These are phyloP conservation scores for Artibeus lituratus DNA, from an alignment of 2,797 vertebrate genomes.

Conservation along the genomic window DNA sequence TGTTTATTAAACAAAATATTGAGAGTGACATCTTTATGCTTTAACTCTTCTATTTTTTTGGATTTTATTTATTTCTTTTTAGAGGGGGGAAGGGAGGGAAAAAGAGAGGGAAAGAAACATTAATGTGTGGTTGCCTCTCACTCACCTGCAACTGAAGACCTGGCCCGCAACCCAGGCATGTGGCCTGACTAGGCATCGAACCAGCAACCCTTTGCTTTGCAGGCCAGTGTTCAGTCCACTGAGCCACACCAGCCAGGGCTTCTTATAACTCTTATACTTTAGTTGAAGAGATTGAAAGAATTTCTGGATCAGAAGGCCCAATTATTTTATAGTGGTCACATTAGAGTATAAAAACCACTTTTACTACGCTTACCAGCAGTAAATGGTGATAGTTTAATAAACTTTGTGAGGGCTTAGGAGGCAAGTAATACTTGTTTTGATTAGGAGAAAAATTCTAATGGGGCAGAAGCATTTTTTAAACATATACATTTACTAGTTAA, in stretches of 20 bases:
- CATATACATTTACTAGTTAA: not conserved
- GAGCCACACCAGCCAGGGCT: too few species aligned
- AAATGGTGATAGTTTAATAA: not conserved
- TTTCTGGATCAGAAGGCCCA: not conserved
- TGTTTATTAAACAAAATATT: not conserved
- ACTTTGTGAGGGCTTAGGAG: not conserved
- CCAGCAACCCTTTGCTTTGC: too few species aligned
- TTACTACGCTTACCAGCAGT: not conserved
- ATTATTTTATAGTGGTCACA: not conserved
- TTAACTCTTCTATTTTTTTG: not conserved
- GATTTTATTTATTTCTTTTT: too few species aligned
- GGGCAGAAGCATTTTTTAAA: not conserved
- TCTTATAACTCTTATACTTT: not conserved
- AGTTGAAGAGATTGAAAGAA: conserved; percentile 1
- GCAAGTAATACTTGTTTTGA: not conserved
- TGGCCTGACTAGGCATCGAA: too few species aligned
- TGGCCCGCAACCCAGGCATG: too few species aligned
- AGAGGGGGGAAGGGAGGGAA: too few species aligned
- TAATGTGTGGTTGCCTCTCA: too few species aligned
- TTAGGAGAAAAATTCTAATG: not conserved
- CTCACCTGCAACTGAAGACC: too few species aligned
- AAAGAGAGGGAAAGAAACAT: too few species aligned
- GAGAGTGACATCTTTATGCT: not conserved
- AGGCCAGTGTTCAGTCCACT: too few species aligned
- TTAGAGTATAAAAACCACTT: conserved; percentile 11